phyloP scores from a whole-genome alignment of 2,888 invertebrate species.

The Dolichomitus sp. region DNA sequence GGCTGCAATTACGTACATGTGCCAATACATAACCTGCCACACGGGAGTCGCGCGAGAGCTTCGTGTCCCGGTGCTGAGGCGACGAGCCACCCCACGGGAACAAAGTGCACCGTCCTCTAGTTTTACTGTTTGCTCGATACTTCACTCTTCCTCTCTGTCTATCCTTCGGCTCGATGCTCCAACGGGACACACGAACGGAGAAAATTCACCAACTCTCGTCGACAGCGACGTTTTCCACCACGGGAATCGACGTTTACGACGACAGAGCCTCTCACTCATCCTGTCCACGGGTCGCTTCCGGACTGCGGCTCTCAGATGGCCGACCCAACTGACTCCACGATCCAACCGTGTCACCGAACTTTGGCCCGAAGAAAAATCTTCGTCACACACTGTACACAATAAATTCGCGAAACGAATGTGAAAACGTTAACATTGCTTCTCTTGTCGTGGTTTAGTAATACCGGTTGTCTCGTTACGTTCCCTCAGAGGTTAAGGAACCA shows the following conservation, averaged over 20 bases:
- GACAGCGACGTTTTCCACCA: slow-evolving; percentile 50
- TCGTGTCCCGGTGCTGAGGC: slow-evolving; percentile 47
- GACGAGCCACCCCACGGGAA: slow-evolving; percentile 49
- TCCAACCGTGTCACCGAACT: slow-evolving; percentile 25
- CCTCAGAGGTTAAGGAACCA: background rate
- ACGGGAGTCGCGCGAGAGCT: slow-evolving; percentile 31
- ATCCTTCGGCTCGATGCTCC: slow-evolving; percentile 20
- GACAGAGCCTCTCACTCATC: slow-evolving; percentile 63
- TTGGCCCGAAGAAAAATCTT: slow-evolving; percentile 47
- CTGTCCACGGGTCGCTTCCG: slow-evolving; percentile 54
- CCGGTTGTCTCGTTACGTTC: background rate
- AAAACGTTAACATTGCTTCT: background rate
- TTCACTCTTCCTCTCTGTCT: slow-evolving; percentile 45
- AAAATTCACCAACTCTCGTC: slow-evolving; percentile 66
- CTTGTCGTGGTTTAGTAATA: background rate
- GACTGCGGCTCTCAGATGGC: slow-evolving; percentile 9
- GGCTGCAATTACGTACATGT: slow-evolving; percentile 82
- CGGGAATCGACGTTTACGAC: slow-evolving; percentile 66
- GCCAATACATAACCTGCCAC: slow-evolving; percentile 79
- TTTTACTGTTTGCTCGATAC: slow-evolving; percentile 65
- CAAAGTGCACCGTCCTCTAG: slow-evolving; percentile 57
- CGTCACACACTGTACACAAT: slow-evolving; percentile 15
- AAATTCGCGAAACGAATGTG: background rate
- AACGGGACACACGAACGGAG: slow-evolving; percentile 15
- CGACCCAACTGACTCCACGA: slow-evolving; percentile 16